Evolutionary conservation across 2,888 invertebrate genomes (phyloP).

Genomic region (Heliconius ethilla): DNA sequence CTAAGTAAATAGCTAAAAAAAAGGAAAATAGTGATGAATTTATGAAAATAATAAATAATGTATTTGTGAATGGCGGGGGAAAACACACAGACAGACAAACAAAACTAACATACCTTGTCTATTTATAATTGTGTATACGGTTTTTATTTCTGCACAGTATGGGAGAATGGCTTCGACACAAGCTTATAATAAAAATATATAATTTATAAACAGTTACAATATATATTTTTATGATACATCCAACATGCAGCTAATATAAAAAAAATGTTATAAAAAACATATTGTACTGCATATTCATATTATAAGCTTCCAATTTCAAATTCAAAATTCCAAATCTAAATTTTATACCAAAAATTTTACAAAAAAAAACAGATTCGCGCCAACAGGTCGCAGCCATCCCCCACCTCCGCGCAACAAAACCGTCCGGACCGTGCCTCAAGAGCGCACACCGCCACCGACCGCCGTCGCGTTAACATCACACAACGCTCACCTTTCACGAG

Average conservation of each 20-base stretch:
- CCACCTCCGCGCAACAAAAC: slow-evolving; percentile 45
- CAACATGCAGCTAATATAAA: neutral
- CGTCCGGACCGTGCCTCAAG: slow-evolving; percentile 42
- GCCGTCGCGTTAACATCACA: slow-evolving; percentile 47
- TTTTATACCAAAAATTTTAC: neutral
- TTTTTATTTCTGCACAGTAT: slow-evolving; percentile 25
- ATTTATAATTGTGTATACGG: slow-evolving; percentile 38
- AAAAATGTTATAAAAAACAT: neutral
- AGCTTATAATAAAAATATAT: slow-evolving; percentile 4
- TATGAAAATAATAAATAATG: slow-evolving; percentile 1
- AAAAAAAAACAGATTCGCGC: neutral
- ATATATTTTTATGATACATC: slow-evolving; percentile 1
- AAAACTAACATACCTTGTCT: slow-evolving; percentile 39
- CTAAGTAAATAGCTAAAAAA: neutral
- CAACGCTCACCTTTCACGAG: slow-evolving; percentile 91
- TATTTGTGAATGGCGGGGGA: slow-evolving; percentile 26
- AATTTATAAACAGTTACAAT: neutral
- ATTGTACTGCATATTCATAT: slow-evolving; percentile 5
- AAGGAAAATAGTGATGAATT: neutral
- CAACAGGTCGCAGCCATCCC: slow-evolving; percentile 30
- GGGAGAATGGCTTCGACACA: slow-evolving; percentile 26
- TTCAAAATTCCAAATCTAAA: slow-evolving; percentile 8
- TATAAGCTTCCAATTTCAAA: neutral
- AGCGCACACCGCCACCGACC: slow-evolving; percentile 37
- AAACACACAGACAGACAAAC: slow-evolving; percentile 28